Conservation (phyloP, 2,888 invertebrate genomes). For the Eulithis testata region DNA sequence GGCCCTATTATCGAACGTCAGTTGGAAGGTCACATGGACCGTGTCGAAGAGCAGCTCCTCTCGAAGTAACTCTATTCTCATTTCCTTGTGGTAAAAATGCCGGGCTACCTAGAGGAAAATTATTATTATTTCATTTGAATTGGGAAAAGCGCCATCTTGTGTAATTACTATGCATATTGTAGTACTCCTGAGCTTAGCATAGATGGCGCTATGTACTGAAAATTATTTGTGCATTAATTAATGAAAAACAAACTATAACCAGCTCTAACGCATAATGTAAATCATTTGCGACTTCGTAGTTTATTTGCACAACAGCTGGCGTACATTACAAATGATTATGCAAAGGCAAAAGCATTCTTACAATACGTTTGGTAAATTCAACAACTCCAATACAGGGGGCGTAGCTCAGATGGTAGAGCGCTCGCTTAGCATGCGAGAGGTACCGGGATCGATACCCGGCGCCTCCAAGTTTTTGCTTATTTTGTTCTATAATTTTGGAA, state of each 20-base stretch:
- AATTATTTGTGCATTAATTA: background rate
- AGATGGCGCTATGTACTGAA: background rate
- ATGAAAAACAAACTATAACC: no score
- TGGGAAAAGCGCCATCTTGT: background rate
- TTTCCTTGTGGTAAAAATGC: slow-evolving; percentile 97
- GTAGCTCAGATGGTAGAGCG: slow-evolving; percentile 79
- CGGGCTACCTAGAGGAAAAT: slow-evolving; percentile 89
- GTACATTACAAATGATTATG: no score
- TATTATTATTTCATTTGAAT: background rate
- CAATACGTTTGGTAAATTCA: no score
- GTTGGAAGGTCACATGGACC: slow-evolving; percentile 96
- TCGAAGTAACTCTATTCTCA: slow-evolving; percentile 94
- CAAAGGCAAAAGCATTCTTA: no score
- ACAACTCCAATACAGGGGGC: slow-evolving; percentile 52
- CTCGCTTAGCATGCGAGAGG: slow-evolving; percentile 83
- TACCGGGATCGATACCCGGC: slow-evolving; percentile 84
- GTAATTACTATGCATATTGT: background rate
- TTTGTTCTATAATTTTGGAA: no score
- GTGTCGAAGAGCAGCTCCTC: slow-evolving; percentile 96
- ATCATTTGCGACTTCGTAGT: no score
- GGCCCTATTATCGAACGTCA: slow-evolving; percentile 97
- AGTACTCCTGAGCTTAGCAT: background rate
- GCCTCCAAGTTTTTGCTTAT: slow-evolving; percentile 62
- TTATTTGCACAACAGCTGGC: no score
- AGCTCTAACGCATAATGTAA: no score